These are phyloP conservation scores for Fundulus diaphanus DNA, from an alignment of 2,797 vertebrate species.

Conservation along the genomic window DNA sequence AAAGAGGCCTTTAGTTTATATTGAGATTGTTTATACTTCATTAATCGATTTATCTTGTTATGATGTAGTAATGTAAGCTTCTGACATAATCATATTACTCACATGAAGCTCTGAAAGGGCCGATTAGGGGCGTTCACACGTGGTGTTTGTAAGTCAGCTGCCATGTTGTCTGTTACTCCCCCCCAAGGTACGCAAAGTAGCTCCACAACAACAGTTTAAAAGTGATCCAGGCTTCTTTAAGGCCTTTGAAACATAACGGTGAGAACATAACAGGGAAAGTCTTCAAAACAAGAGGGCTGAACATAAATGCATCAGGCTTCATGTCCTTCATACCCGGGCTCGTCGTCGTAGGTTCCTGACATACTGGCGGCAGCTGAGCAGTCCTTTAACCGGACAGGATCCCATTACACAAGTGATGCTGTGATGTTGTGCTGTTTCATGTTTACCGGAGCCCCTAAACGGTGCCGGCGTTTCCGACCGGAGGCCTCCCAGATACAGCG, in stretches of 20 bases:
- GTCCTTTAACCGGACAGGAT: neutral
- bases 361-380: neutral
- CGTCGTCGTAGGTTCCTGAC: neutral
- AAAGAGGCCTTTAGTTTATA: neutral
- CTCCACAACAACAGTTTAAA: neutral
- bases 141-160: neutral
- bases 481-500: neutral
- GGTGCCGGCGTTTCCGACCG: no score
- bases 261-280: neutral
- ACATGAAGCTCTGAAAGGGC: neutral
- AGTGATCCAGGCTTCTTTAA: neutral
- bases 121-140: neutral
- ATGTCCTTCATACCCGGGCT: neutral
- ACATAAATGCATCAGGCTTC: neutral
- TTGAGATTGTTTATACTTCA: no score
- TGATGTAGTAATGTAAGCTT: no score
- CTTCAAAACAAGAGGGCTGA: neutral
- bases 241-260: neutral
- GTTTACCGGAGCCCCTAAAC: no score
- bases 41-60: no score
- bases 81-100: no score
- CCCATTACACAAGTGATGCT: neutral
- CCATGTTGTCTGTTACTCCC: neutral
- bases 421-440: neutral
- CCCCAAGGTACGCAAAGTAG: neutral